Evolutionary conservation across 2,797 vertebrate genomes (phyloP), one percentile per base, ranked within the genome.

Genomic region (Botia kubotai): DNA sequence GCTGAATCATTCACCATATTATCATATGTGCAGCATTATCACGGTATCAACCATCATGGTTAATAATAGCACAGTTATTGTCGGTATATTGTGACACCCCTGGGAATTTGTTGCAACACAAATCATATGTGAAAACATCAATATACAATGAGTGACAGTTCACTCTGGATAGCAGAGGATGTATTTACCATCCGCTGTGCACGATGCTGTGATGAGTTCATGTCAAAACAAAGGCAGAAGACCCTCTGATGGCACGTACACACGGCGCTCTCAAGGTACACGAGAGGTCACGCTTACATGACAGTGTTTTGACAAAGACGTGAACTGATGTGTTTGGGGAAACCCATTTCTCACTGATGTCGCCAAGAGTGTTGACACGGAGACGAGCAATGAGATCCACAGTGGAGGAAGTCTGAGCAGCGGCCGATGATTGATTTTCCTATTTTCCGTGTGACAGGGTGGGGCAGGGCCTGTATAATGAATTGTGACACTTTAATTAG

Each of bases 401-500:
- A 5, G 79, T 63, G 39, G 86, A 88, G 88, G 89, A 39, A 80
- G 89, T 87, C 89, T 89, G 84, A 82, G 85, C 86, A 86, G 87
- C 83, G 87, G 7, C 57, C 29, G 55, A 92, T 94, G 94, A 94
- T 94, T 94, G 93, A 94, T 95, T 93, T 92, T 94, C 91, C 91
- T 90, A 94, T 94, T 94, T 94, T 90, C 88, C 80, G 75, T 86
- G 84, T 89, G 93, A 93, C 93, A 92, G 92, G 92, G 92, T 91
- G 91, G 90, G 85, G 93, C 89, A 87, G 77, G 88, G 86, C 85
- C 89, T 84, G 80, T 87, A 89, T 94, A 94, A 95, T 94, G 91
- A 94, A 91, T 92, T 92, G 93, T 94, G 94, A 93, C 94, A 93
- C 89, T 90, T 93, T 94, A 94, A 95, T 94, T 93, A 94, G 93